Conservation (phyloP, 2,113 vertebrate genomes). For the Coracopsis vasa region DNA sequence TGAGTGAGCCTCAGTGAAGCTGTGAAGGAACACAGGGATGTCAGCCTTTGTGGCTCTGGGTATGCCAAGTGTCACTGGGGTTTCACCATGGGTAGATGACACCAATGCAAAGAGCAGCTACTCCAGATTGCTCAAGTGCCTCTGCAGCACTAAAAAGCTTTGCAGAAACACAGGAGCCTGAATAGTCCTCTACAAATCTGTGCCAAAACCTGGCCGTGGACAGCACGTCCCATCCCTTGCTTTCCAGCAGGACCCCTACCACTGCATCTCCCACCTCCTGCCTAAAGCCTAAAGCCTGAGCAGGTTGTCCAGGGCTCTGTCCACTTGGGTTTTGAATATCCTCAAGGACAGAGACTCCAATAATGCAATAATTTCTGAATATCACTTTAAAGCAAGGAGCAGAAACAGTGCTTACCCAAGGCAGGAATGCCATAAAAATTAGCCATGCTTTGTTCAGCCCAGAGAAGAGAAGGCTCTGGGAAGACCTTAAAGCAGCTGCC, state of each 20-base stretch:
- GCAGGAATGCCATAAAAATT: not conserved
- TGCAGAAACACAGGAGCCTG: not conserved
- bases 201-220: not conserved
- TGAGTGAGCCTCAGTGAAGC: not conserved
- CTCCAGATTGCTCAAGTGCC: not conserved
- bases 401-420: not conserved
- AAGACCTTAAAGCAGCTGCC: not conserved
- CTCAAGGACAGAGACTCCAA: not conserved
- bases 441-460: not conserved
- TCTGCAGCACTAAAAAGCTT: not conserved
- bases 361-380: not conserved
- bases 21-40: not conserved
- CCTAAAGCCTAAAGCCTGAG: not conserved
- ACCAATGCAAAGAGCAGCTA: not conserved
- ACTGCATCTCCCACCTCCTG: not conserved
- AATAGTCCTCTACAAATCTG: not conserved
- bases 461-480: not conserved
- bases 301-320: not conserved
- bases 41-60: not conserved
- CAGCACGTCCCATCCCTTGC: not conserved
- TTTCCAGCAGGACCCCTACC: not conserved
- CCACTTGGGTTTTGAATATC: not conserved
- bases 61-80: rapidly evolving
- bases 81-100: not conserved
- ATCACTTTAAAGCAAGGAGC: not conserved